Conservation (phyloP, 1,140 invertebrate genomes). For the Drosophila albomicans region DNA sequence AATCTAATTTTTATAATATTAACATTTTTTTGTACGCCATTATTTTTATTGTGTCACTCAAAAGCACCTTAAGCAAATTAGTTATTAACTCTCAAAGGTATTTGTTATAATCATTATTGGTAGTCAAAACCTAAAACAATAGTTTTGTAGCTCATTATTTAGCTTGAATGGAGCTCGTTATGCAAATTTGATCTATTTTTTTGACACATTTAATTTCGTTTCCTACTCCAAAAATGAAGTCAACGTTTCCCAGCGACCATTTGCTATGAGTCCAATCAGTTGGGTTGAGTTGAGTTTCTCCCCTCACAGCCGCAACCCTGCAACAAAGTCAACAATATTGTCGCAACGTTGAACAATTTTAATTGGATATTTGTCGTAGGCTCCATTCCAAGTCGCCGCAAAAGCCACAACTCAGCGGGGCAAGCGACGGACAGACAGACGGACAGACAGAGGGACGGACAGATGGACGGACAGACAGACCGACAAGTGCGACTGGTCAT, state of each 20-base stretch:
- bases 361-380: conserved; percentile 70
- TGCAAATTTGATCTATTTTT: conserved; percentile 4
- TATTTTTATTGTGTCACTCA: too few species aligned
- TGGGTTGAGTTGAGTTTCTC: not conserved
- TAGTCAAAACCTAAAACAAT: not conserved
- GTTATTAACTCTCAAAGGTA: too few species aligned
- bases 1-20: too few species aligned
- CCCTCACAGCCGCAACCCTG: not conserved
- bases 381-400: conserved; percentile 16
- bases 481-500: conserved; percentile 60
- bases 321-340: conserved; percentile 38
- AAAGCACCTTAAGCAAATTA: too few species aligned
- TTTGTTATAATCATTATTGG: not conserved
- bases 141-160: not conserved
- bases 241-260: conserved; percentile 14
- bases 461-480: conserved; percentile 15
- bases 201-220: not conserved
- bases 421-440: not conserved
- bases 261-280: conserved; percentile 27
- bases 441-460: conserved; percentile 11
- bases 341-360: conserved; percentile 68
- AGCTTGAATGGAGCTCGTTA: not conserved
- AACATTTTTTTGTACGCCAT: too few species aligned
- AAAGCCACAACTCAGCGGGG: conserved; percentile 55
- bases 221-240: not conserved